phyloP scores from a whole-genome alignment of 2,888 invertebrate species.

The Synergus japonicus region DNA sequence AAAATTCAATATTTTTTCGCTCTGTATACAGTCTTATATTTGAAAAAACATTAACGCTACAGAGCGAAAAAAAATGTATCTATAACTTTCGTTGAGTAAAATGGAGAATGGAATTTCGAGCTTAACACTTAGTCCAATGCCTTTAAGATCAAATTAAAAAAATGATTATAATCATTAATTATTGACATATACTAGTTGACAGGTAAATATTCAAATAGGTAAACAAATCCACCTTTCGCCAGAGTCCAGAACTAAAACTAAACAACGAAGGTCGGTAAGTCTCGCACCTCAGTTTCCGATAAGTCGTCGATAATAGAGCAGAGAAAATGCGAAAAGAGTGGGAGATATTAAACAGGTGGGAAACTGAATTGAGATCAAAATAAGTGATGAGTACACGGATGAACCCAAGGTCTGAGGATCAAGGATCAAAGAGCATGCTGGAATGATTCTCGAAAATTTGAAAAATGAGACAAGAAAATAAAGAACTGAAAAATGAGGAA shows the following conservation, averaged over 20 bases:
- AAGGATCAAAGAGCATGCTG: background rate
- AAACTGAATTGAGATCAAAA: background rate
- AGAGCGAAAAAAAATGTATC: too few relatives aligned
- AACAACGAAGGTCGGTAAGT: constrained; percentile 22
- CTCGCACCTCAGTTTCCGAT: constrained; percentile 3
- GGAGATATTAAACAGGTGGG: background rate
- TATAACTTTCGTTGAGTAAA: too few relatives aligned
- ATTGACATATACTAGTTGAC: too few relatives aligned
- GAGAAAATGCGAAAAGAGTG: background rate
- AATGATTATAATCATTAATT: too few relatives aligned
- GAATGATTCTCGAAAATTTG: background rate
- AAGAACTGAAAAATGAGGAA: background rate
- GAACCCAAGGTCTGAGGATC: background rate
- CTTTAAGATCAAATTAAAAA: too few relatives aligned
- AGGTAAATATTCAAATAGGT: background rate
- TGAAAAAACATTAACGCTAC: too few relatives aligned
- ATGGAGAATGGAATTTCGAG: too few relatives aligned
- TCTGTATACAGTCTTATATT: too few relatives aligned
- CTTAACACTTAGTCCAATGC: too few relatives aligned
- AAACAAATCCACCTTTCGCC: constrained; percentile 22
- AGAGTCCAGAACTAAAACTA: background rate
- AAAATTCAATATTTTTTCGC: too few relatives aligned
- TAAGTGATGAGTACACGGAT: background rate
- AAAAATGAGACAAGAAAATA: constrained; percentile 10
- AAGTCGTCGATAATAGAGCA: background rate